These are phyloP conservation scores for Saccostrea echinata DNA, from an alignment of 1,140 invertebrate genomes.

Conservation along the genomic window DNA sequence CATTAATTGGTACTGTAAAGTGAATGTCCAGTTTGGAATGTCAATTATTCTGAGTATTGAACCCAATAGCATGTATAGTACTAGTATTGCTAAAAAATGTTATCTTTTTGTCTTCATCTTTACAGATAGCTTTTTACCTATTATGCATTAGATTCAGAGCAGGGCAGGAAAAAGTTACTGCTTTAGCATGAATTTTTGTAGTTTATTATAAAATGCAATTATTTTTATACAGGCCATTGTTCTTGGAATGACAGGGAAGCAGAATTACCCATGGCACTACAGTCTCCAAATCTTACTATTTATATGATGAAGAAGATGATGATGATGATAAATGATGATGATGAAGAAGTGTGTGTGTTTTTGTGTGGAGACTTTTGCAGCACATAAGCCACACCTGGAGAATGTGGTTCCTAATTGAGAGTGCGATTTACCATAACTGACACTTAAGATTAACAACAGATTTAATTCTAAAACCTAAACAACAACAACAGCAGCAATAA, in stretches of 20 bases:
- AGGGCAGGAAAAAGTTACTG: too few species aligned
- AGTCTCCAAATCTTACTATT: neutral
- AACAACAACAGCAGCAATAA: neutral
- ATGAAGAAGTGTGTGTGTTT: neutral
- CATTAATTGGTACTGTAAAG: too few species aligned
- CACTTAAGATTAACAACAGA: conserved; percentile 8
- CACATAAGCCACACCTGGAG: conserved; percentile 3
- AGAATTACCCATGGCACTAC: neutral
- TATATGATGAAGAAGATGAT: neutral
- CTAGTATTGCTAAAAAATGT: too few species aligned
- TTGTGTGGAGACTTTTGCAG: conserved; percentile 16
- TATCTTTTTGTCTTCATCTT: too few species aligned
- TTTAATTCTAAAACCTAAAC: neutral
- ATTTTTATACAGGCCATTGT: neutral
- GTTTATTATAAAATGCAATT: too few species aligned
- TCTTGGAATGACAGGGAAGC: conserved; percentile 22
- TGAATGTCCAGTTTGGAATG: too few species aligned
- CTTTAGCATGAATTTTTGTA: too few species aligned
- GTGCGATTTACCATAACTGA: conserved; percentile 3
- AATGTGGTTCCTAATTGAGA: neutral
- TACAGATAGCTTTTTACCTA: too few species aligned
- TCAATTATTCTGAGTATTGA: too few species aligned
- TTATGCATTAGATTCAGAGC: too few species aligned
- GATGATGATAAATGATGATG: conserved; percentile 1
- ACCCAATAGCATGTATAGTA: too few species aligned